Base-by-base conservation (phyloP, 1,140 invertebrate species). In the Drosophila rhopaloa region DNA sequence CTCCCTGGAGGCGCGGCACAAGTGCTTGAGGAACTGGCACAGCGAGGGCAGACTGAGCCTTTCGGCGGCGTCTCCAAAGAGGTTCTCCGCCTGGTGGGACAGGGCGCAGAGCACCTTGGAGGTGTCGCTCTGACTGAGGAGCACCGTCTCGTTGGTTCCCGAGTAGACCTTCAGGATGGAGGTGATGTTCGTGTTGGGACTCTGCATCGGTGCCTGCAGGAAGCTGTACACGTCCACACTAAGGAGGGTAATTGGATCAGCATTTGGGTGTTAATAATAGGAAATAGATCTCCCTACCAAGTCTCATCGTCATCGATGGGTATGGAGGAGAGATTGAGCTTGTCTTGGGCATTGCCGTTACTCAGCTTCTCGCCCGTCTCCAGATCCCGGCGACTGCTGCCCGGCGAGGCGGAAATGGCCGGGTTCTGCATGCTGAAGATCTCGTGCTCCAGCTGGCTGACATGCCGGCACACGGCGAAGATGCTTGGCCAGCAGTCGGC, bases 401-500 rank as follows among this genome's bases (percentile, higher is more conserved):
- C 93, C 82, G 24, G 93, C 70, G 91, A 92, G 5, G 94, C 75
- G 7, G 91, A 75, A 19, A 92, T 82, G 2, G 89, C 71, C 8
- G 93, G 92, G 79, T 93, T 94, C 79, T 94, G 93, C 81, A 94
- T 94, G 73, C 97, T 97, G 72, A 98, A 98, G 67, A 97, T 95
- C 2, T 96, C 95, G 91, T 98, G 97, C 86, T 98, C 97, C 76
- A 98, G 92, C 79, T 96, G 96, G n/a, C 96, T 96, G 29, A 98
- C 96, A 89, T 98, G 97, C n/a, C 97, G 94, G 85, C 97, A 98
- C 8, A 95, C 98, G 92, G 96, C 95, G 90, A 99, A 98, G 61
- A 99, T 96, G 92, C 98, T 97, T 38, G 96, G 95, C 98, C 98
- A 99, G 86, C 97, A 98, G 67, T 98, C 97, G 41, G 96, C 94